phyloP scores from a whole-genome alignment of 1,140 invertebrate genomes.

The Eurosta solidaginis region DNA sequence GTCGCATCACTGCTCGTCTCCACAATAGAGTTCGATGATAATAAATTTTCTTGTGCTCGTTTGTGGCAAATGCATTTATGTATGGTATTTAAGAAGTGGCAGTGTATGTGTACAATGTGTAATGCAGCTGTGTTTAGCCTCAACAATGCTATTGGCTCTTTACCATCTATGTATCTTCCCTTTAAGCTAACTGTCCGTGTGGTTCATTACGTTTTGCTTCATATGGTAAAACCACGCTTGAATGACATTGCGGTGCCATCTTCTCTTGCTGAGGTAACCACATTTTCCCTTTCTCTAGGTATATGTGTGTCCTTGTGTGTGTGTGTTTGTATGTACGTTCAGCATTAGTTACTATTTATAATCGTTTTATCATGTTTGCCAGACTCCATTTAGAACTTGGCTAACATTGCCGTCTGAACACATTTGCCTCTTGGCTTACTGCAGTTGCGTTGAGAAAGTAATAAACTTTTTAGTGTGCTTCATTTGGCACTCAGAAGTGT shows the following conservation, averaged over 20 bases:
- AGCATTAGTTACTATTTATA: not conserved
- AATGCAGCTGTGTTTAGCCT: not conserved
- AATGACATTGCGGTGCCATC: not conserved
- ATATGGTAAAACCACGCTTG: not conserved
- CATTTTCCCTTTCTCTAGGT: not conserved
- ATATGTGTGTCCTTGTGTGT: not conserved
- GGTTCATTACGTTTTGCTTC: constrained; percentile 3
- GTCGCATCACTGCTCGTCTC: no score
- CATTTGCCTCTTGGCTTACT: not conserved
- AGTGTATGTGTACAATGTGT: not conserved
- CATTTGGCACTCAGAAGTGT: not conserved
- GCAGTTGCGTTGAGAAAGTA: not conserved
- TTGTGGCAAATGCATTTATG: not conserved
- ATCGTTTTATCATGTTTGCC: not conserved
- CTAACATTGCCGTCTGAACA: not conserved
- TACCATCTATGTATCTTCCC: no score
- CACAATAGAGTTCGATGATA: constrained; percentile 26
- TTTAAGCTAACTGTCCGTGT: not conserved
- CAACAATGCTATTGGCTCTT: not conserved
- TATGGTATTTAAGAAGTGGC: not conserved
- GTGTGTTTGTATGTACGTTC: no score
- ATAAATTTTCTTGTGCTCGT: constrained; percentile 15
- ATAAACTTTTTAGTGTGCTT: not conserved
- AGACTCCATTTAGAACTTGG: constrained; percentile 25
- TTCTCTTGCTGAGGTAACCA: not conserved